Evolutionary conservation across 2,113 vertebrate species (phyloP).

Genomic region (Stegastes partitus): DNA sequence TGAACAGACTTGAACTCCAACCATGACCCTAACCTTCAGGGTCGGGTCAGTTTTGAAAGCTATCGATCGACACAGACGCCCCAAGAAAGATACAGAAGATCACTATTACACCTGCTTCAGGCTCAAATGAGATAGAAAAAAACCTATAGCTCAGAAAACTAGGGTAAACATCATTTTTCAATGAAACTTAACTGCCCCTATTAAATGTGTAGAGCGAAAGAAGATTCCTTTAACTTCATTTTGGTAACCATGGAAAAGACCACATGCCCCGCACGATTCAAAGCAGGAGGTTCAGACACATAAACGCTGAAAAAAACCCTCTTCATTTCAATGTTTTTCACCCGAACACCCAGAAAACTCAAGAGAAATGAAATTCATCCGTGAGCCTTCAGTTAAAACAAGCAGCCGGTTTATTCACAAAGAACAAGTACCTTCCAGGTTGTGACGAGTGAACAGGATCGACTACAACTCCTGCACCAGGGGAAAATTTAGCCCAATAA

Average conservation of each 20-base stretch:
- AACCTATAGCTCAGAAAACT: neutral
- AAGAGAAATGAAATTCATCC: neutral
- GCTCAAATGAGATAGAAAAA: neutral
- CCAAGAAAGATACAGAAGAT: neutral
- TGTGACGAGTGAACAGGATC: neutral
- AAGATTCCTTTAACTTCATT: slow-evolving; percentile 1
- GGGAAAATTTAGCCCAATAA: slow-evolving; percentile 27
- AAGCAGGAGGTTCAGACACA: neutral
- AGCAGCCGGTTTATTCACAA: neutral
- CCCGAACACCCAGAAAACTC: neutral
- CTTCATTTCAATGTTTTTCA: neutral
- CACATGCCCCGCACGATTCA: neutral
- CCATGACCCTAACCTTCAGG: neutral
- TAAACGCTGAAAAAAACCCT: neutral
- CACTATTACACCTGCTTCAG: neutral
- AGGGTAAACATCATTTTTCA: neutral
- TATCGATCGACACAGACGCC: neutral
- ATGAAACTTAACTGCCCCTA: neutral
- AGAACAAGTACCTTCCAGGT: neutral
- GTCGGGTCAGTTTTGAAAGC: neutral
- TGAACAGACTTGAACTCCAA: neutral
- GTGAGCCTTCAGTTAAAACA: neutral
- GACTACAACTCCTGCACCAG: neutral
- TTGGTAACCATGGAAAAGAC: neutral
- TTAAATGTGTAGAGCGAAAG: neutral